Evolutionary conservation across 2,113 vertebrate species (phyloP), one percentile per base, ranked within the genome.

Genomic region (Phyllostomus discolor): DNA sequence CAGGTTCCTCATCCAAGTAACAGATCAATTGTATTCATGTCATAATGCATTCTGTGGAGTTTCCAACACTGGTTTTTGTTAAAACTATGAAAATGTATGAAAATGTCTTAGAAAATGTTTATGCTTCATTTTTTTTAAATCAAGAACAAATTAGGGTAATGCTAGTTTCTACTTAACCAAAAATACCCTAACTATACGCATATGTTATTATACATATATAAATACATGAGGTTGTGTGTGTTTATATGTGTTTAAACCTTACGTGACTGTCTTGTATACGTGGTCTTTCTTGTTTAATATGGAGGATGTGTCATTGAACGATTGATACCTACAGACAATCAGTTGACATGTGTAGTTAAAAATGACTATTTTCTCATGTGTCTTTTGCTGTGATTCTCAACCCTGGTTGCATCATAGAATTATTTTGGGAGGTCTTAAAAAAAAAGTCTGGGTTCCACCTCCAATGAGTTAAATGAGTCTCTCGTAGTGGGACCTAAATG

Each of bases 191-290:
- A 95, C 3, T 90, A 82, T 82, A 15, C 85, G 48, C 90, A 94
- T 83, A 81, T 92, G 83, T 96, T 64, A 84, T 89, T 57, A 87
- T 92, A 96, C 86, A 86, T 59, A 82, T 96, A 95, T 97, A 98
- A 97, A 97, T 97, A 95, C 98, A 95, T 95, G 96, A 96, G 92
- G 92, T 41, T 93, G 16, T 80, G 66, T 64, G 95, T 98, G 96
- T 98, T 97, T 97, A 84, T 98, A 94, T 97, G 97, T 98, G 96
- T 91, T 92, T 95, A 90, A 97, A 97, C 95, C 96, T 82, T 88
- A 48, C 17, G 1, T 48, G 73, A 83, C n/a, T 94, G 19, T 16
- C 62, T 88, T 48, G 14, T 95, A 82, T 78, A 90, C 31, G 28
- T 85, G 31, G 82, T 91, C 89, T 90, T 72, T 91, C 90, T 95